Evolutionary conservation across 2,113 vertebrate species (phyloP).

Genomic region (Mormyrus iriodes): DNA sequence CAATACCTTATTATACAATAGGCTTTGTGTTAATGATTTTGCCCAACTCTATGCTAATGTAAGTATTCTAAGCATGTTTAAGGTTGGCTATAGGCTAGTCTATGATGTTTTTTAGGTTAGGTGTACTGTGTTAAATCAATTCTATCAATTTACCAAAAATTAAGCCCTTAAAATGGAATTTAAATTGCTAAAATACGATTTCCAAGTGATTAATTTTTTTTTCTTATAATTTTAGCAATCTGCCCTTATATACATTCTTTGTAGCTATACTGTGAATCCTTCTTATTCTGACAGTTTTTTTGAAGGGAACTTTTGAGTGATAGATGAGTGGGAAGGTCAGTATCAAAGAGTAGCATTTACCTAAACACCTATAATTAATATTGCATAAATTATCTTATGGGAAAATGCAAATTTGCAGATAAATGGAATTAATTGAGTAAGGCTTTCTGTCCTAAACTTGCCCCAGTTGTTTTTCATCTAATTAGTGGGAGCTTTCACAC

Average conservation of each 20-base stretch:
- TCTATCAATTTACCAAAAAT: background rate
- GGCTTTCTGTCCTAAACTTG: background rate
- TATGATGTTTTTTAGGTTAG: no score
- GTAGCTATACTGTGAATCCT: background rate
- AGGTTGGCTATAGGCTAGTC: no score
- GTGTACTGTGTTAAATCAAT: no score
- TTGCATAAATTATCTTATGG: background rate
- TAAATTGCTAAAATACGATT: background rate
- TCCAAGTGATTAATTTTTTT: background rate
- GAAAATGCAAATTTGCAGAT: background rate
- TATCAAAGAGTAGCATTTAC: background rate
- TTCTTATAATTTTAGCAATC: background rate
- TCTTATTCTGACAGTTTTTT: background rate
- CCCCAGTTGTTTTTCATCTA: background rate
- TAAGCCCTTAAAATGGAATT: no score
- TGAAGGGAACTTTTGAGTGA: background rate
- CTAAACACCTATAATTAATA: background rate
- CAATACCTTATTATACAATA: no score
- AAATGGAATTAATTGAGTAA: background rate
- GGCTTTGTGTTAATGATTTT: no score
- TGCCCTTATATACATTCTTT: background rate
- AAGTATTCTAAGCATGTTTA: no score
- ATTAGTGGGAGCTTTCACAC: background rate
- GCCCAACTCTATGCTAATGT: no score
- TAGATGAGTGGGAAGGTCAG: background rate